Conservation (phyloP, 64 coral and sea anemone genomes). For the Actinia tenebrosa region DNA sequence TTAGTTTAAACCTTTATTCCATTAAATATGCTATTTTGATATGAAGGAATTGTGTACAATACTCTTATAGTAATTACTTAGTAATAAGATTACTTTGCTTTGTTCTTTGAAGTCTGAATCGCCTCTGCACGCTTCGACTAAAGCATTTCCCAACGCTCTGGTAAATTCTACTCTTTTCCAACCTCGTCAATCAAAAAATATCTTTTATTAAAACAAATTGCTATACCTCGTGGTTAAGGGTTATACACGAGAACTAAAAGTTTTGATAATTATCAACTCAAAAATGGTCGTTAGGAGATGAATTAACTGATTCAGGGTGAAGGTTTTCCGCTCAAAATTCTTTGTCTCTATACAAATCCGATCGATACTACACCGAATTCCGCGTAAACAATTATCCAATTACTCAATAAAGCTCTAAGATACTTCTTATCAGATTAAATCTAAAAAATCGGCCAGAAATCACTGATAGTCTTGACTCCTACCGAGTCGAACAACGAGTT, state of each 20-base stretch:
- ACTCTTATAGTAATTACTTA: neutral
- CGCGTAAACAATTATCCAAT: neutral
- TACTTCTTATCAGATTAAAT: neutral
- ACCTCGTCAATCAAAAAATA: neutral
- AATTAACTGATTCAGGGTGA: neutral
- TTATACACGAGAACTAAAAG: neutral
- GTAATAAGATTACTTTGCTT: neutral
- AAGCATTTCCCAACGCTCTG: neutral
- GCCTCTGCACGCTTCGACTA: neutral
- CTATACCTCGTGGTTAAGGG: neutral
- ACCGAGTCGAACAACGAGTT: neutral
- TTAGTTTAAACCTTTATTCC: neutral
- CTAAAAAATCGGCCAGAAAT: neutral
- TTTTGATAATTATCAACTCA: neutral
- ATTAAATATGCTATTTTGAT: neutral
- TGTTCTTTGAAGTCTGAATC: neutral
- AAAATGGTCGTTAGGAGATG: neutral
- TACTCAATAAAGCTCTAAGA: neutral
- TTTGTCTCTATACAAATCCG: neutral
- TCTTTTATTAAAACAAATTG: neutral
- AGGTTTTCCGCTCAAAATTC: neutral
- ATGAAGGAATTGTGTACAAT: neutral
- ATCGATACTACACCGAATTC: neutral
- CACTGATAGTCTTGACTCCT: conserved; percentile 9
- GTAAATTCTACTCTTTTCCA: neutral